These are phyloP conservation scores for Umimayanthus kanabou DNA, from an alignment of 92 coral and sea anemone genomes.

Conservation along the genomic window DNA sequence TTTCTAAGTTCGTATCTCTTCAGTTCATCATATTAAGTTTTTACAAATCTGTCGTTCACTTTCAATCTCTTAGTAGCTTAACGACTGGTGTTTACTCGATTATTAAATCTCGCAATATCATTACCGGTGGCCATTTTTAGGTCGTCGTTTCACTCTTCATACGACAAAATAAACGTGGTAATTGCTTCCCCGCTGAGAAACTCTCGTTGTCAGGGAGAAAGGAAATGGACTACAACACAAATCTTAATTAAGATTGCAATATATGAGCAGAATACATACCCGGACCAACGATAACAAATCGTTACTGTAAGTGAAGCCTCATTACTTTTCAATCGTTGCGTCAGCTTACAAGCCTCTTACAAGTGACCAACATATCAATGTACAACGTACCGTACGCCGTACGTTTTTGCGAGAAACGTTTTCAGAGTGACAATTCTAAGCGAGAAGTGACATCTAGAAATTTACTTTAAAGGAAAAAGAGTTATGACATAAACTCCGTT, in stretches of 20 bases:
- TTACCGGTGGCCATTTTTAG: constrained; percentile 8
- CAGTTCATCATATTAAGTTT: no score
- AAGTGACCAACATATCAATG: neutral
- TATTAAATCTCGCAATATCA: neutral
- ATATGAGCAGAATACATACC: neutral
- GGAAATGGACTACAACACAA: neutral
- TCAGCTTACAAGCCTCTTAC: neutral
- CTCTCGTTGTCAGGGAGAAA: neutral
- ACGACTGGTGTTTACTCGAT: neutral
- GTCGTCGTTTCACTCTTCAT: neutral
- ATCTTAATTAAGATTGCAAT: neutral
- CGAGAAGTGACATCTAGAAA: neutral
- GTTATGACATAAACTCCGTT: neutral
- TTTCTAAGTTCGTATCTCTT: no score
- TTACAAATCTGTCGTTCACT: neutral
- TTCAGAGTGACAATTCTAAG: neutral
- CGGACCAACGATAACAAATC: neutral
- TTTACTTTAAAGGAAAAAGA: neutral
- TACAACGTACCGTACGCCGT: neutral
- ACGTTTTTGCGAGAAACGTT: neutral
- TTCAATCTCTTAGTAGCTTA: neutral
- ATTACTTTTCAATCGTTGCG: neutral
- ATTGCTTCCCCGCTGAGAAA: neutral
- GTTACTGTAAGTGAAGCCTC: neutral
- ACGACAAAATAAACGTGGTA: neutral